Conservation (phyloP, 1,140 invertebrate species). For the Zaprionus nigranus region DNA sequence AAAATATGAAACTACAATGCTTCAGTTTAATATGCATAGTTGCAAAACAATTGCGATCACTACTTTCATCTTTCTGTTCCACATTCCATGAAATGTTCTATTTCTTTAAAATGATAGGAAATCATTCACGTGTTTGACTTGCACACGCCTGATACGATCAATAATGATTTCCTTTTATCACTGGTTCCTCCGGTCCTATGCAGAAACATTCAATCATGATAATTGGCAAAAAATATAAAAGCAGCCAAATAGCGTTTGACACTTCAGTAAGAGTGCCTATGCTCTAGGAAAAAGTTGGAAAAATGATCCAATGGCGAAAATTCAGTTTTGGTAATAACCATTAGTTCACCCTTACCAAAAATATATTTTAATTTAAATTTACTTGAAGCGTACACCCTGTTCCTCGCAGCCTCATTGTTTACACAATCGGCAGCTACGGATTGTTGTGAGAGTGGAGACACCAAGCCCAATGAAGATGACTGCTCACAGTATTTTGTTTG, state of each 20-base stretch:
- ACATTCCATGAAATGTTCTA: conserved; percentile 16
- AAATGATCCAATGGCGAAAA: conserved; percentile 47
- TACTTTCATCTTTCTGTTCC: conserved; percentile 6
- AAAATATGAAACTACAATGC: too few species aligned
- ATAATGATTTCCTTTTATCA: conserved; percentile 51
- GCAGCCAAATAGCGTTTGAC: conserved; percentile 24
- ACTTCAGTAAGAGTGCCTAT: conserved; percentile 42
- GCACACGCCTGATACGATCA: conserved; percentile 46
- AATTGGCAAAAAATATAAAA: conserved; percentile 73
- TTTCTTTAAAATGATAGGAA: conserved; percentile 24
- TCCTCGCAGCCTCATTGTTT: conserved; percentile 36
- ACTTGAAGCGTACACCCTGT: conserved; percentile 32
- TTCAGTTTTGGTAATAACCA: conserved; percentile 46
- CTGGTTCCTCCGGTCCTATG: conserved; percentile 30
- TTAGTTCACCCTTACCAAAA: neutral
- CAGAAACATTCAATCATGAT: conserved; percentile 66
- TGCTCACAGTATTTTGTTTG: conserved; percentile 57
- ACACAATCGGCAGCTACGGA: conserved; percentile 36
- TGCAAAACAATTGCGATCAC: neutral
- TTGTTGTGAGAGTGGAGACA: conserved; percentile 58
- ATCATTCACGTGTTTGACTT: conserved; percentile 37
- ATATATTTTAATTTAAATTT: neutral
- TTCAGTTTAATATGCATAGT: neutral
- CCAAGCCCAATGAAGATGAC: conserved; percentile 42
- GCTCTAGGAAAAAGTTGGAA: conserved; percentile 32